A percentile compares a stretch with the other conserved stretches of the same genome.
Evolutionary conservation across 2,113 vertebrate genomes (phyloP).

Genomic region (Tringa solitaria): DNA sequence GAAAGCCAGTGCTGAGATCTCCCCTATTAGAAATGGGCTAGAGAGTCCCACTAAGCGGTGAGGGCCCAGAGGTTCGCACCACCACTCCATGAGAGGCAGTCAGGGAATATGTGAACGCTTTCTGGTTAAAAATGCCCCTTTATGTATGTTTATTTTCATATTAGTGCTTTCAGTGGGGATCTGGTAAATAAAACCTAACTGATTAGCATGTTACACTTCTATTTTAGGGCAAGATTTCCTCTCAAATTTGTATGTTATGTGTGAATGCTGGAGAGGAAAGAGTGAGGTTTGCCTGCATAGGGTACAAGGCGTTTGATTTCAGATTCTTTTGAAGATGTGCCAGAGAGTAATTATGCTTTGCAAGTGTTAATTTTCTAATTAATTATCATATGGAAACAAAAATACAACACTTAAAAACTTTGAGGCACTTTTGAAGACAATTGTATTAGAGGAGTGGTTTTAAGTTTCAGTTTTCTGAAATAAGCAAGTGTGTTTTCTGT

Average conservation of each 20-base stretch:
- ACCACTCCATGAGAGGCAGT: accelerated
- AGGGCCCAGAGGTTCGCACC: accelerated
- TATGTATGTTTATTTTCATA: neutral
- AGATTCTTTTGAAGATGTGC: neutral
- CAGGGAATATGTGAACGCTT: accelerated
- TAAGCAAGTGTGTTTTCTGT: accelerated
- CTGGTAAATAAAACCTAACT: neutral
- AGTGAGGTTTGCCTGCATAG: neutral
- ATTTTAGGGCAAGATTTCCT: neutral
- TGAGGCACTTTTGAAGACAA: neutral
- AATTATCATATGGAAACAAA: neutral
- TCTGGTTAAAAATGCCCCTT: accelerated
- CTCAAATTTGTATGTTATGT: neutral
- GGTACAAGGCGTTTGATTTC: neutral
- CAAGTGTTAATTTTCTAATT: neutral
- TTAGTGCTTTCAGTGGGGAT: accelerated
- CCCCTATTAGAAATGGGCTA: accelerated
- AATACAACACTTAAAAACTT: neutral
- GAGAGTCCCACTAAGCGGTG: accelerated
- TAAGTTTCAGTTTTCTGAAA: neutral
- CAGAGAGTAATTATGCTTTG: neutral
- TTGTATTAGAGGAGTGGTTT: neutral
- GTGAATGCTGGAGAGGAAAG: neutral
- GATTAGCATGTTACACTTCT: accelerated
- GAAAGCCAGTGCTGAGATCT: neutral